Percentiles rank a stretch among this genome's conserved stretches.
These are phyloP conservation scores for Drosophila neocordata DNA, from an alignment of 1,140 invertebrate genomes.

Conservation along the genomic window DNA sequence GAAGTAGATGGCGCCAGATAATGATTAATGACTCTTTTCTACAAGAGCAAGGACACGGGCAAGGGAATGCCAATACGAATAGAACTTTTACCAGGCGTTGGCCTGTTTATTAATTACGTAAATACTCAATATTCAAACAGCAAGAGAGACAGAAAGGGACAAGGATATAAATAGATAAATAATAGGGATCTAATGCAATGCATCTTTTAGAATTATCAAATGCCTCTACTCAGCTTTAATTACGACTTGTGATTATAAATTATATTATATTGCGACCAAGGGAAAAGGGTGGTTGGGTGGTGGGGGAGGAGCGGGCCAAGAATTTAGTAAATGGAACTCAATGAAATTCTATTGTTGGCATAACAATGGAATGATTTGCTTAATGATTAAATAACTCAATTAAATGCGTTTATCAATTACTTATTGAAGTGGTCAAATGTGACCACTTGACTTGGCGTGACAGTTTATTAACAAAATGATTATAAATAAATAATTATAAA, in stretches of 20 bases:
- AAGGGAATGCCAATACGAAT: neutral
- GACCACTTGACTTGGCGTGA: neutral
- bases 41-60: neutral
- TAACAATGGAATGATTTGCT: constrained; percentile 12
- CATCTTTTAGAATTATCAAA: constrained; percentile 29
- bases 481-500: neutral
- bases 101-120: constrained; percentile 35
- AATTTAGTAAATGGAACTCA: neutral
- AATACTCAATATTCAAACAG: neutral
- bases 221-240: constrained; percentile 35
- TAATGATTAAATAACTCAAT: constrained; percentile 58
- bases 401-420: constrained; percentile 34
- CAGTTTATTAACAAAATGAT: too few relatives aligned
- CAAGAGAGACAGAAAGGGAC: neutral
- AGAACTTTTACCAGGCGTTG: constrained; percentile 15
- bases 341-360: constrained; percentile 1
- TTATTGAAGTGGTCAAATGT: constrained; percentile 7
- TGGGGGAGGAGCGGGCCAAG: neutral
- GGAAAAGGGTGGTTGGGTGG: too few relatives aligned
- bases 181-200: constrained; percentile 27
- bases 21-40: constrained; percentile 64
- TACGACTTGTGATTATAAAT: constrained; percentile 73
- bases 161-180: neutral
- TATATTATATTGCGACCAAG: too few relatives aligned
- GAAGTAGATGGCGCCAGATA: constrained; percentile 51